Evolutionary conservation across 2,888 invertebrate genomes (phyloP), one percentile per base, ranked within the genome.

Genomic region (Arenicola marina): DNA sequence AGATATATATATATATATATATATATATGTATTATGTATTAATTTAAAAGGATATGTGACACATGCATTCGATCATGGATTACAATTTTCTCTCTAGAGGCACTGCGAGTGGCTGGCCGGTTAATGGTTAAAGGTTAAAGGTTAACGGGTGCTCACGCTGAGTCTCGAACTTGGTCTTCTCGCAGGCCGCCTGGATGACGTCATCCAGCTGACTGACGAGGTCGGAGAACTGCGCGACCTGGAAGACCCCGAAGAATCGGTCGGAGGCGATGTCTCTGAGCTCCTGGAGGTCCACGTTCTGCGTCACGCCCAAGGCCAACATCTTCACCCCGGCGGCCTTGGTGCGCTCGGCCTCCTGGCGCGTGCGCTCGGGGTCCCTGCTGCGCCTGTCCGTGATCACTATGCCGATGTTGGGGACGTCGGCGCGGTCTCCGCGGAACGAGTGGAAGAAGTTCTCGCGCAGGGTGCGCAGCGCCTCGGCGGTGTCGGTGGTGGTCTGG

Each of bases 201-300:
- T 48, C 24, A 7, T 48, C 48, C 7, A 24, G 15, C 26, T 21
- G n/a, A 7, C 7, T 7, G 7, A 48, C 18, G 18, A 48, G 48
- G 48, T 48, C 24, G n/a, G 11, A 11, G 26, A 48, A 48, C 15
- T 48, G 18, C 18, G 15, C 7, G n/a, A 48, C 15, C 18, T 38
- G 38, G 26, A 48, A 48, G 11, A 48, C 48, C 7, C 24, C 48
- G 18, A 48, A 24, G 48, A 24, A 24, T 38, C 38, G 11, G 34
- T 33, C 26, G 4, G 51, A 56, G 11, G 56, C 56, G 26, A 56
- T 56, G n/a, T 38, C 26, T 26, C 24, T 32, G 4, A 56, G 38
- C 38, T 56, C 56, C 7, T n/a, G 4, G 18, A 21, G n/a, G 34
- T 56, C 26, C 21, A 24, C 24, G 33, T 56, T 56, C 11, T 38